Conservation (phyloP, 2,797 vertebrate genomes). For the Syngnathus acus region DNA sequence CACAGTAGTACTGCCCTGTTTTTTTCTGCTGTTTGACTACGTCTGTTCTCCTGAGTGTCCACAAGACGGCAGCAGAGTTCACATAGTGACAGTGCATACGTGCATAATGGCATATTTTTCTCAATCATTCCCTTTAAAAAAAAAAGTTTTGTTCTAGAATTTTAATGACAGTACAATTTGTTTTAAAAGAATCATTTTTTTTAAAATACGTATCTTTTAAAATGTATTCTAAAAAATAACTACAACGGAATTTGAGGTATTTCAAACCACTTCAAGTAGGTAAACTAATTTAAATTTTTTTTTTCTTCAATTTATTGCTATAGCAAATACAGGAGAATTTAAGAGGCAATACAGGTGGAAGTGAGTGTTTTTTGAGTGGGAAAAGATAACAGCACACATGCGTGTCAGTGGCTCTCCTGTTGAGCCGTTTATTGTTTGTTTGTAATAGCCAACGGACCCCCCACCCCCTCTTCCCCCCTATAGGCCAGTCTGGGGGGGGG, state of each 20-base stretch:
- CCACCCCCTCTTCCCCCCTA: slow-evolving; percentile 15
- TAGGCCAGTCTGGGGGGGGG: slow-evolving; percentile 36
- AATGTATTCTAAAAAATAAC: no score
- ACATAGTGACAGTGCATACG: no score
- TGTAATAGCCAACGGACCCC: slow-evolving; percentile 39
- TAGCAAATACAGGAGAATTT: no score
- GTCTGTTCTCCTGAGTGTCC: background rate
- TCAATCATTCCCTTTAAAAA: background rate
- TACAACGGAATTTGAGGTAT: no score
- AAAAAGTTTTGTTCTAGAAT: background rate
- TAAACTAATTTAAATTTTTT: no score
- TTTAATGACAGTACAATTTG: background rate
- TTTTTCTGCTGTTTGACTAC: background rate
- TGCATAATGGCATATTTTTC: background rate
- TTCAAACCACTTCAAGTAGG: no score
- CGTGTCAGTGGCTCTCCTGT: slow-evolving; percentile 32
- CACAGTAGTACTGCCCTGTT: background rate
- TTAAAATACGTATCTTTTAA: no score
- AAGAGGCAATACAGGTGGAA: slow-evolving; percentile 9
- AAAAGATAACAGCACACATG: slow-evolving; percentile 36
- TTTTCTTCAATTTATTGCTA: no score
- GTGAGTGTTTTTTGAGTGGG: slow-evolving; percentile 45
- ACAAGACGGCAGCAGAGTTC: slow-evolving; percentile 1
- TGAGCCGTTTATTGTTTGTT: slow-evolving; percentile 65
- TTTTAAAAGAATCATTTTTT: no score